Percentiles rank a stretch among this genome's conserved stretches.
Evolutionary conservation across 2,888 invertebrate genomes (phyloP).

Genomic region (Xestia sexstrigata): DNA sequence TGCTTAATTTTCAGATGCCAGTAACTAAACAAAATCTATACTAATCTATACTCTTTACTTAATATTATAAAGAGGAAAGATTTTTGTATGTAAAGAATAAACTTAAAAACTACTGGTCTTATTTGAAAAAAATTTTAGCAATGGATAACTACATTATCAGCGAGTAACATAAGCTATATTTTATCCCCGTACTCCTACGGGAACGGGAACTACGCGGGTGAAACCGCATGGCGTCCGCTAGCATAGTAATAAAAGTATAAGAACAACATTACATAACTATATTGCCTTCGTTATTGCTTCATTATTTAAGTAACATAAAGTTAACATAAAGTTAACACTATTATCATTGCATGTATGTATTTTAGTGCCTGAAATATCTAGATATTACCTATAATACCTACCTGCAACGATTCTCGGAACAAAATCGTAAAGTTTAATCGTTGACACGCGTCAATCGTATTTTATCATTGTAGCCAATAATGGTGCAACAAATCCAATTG

Average conservation of each 20-base stretch:
- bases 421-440: conserved; percentile 39
- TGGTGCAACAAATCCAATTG: conserved; percentile 22
- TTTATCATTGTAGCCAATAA: conserved; percentile 32
- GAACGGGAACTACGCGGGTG: too few species aligned
- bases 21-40: conserved; percentile 3
- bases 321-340: conserved; percentile 11
- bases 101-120: too few species aligned
- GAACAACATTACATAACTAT: conserved; percentile 15
- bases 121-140: too few species aligned
- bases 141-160: too few species aligned
- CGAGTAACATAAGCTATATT: too few species aligned
- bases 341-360: conserved; percentile 19
- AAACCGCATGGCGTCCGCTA: too few species aligned
- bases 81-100: too few species aligned
- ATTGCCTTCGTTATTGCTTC: conserved; percentile 25
- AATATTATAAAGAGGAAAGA: too few species aligned
- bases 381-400: conserved; percentile 8
- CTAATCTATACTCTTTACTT: too few species aligned
- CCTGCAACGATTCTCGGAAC: conserved; percentile 37
- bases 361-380: conserved; percentile 36
- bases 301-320: conserved; percentile 22
- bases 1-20: background rate
- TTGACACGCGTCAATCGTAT: conserved; percentile 19
- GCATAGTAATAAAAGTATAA: background rate
- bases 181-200: too few species aligned